phyloP scores from a whole-genome alignment of 2,797 vertebrate genomes.

The Percopsis omiscomaycus region DNA sequence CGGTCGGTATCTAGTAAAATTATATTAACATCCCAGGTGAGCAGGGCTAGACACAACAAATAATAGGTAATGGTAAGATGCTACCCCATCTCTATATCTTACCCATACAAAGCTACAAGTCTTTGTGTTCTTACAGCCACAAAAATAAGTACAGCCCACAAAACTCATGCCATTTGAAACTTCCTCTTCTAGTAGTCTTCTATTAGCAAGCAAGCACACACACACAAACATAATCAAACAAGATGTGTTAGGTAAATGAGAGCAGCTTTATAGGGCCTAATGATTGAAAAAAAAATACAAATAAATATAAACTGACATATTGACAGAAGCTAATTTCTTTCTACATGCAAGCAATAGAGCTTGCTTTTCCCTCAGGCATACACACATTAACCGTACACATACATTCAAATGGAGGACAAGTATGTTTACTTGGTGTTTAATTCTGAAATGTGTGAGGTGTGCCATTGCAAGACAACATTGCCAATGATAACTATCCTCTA shows the following conservation, averaged over 20 bases:
- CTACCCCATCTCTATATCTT: too few relatives aligned
- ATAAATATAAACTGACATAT: neutral
- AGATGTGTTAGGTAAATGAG: constrained; percentile 44
- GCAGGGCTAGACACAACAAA: too few relatives aligned
- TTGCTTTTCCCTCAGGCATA: neutral
- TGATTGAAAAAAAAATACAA: neutral
- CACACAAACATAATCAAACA: constrained; percentile 10
- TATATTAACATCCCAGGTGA: too few relatives aligned
- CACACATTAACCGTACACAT: neutral
- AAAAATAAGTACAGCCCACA: constrained; percentile 54
- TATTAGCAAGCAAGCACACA: constrained; percentile 33
- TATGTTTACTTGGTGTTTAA: neutral
- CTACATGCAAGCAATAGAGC: too few relatives aligned
- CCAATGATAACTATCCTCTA: too few relatives aligned
- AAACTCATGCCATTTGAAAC: constrained; percentile 38
- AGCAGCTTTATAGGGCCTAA: constrained; percentile 45
- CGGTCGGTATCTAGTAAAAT: too few relatives aligned
- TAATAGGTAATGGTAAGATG: too few relatives aligned
- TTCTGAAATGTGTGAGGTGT: neutral
- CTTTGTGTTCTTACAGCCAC: constrained; percentile 22
- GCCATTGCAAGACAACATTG: neutral
- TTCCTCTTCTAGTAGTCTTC: constrained; percentile 42
- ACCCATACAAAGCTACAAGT: constrained; percentile 9
- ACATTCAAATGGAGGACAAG: neutral
- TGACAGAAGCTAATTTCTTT: neutral